These are phyloP conservation scores for Falco columbarius DNA, from an alignment of 2,797 vertebrate genomes.

Conservation along the genomic window DNA sequence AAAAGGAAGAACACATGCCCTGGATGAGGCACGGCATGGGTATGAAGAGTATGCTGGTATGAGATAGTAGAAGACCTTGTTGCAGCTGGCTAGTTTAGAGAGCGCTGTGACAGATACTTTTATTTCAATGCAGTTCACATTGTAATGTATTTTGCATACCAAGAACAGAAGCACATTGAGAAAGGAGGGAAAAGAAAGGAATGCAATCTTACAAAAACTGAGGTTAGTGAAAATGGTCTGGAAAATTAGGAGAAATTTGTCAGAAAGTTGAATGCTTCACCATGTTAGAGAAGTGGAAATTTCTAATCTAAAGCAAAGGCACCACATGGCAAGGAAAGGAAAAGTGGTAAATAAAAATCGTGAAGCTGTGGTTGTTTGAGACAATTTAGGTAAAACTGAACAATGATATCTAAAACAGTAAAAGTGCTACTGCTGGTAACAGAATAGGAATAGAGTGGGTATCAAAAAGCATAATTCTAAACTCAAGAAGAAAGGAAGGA, in stretches of 20 bases:
- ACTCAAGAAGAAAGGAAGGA: background rate
- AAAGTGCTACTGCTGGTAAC: background rate
- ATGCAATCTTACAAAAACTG: background rate
- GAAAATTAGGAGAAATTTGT: background rate
- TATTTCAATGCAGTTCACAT: background rate
- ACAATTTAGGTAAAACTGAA: background rate
- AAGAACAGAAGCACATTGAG: background rate
- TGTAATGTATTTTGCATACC: background rate
- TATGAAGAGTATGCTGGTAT: too few species aligned
- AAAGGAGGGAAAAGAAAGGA: background rate
- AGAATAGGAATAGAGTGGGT: background rate
- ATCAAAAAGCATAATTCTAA: background rate
- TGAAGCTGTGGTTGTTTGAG: background rate
- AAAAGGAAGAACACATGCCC: too few species aligned
- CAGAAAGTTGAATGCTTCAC: background rate
- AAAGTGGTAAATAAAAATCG: background rate
- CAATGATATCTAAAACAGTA: background rate
- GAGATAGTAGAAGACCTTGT: too few species aligned
- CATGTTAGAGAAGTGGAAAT: background rate
- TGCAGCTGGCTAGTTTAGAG: too few species aligned
- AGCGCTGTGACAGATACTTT: background rate
- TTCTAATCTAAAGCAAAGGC: background rate
- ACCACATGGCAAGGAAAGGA: background rate
- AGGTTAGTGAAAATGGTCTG: background rate
- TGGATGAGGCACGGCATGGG: too few species aligned